Evolutionary conservation across 2,797 vertebrate species (phyloP), one percentile per base, ranked within the genome.

Genomic region (Zonotrichia albicollis): DNA sequence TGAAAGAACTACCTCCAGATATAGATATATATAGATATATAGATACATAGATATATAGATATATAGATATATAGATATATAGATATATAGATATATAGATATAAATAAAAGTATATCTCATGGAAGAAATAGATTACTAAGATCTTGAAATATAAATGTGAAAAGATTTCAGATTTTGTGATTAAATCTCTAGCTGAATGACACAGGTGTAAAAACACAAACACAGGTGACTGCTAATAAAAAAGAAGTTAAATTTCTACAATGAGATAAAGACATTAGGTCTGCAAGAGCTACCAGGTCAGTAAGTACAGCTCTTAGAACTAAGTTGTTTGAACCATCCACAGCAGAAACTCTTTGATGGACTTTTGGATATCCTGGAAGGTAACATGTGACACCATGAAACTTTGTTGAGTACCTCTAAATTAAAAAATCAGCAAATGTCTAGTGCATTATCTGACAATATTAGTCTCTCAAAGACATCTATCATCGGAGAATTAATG

Each of bases 321-420:
- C 5, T 48, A 75, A 87, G 68, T 67, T 51, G 6, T 30, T 48
- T 66, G 43, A 89, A 64, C 13, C 6, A 70, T 55, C 5, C 13
- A 67, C 4, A 4, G 50, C 9, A 55, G 22, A 68, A 78, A 54
- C 21, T 64, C 18, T 48, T 64, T 71, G 12, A 40, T 9, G 60
- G 17, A 60, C 19, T 46, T 19, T 23, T 36, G 25, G 32, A 55
- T 81, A 29, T 11, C 16, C 5, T 38, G 17, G 6, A 46, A 78
- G 27, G 19, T 5, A 60, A 15, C 0, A 0, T 42, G 15, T 54
- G 12, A 30, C 21, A 27, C 6, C 34, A 40, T 6, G 3, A 85
- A 70, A 65, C 32, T 61, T 86, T 1, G 1, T 13, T 51, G 9
- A 29, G 7, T 20, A 36, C 14, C 15, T 75, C 19, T 68, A 9